Base-by-base conservation (phyloP, 1,140 invertebrate species). In the Steinernema khuongi region DNA sequence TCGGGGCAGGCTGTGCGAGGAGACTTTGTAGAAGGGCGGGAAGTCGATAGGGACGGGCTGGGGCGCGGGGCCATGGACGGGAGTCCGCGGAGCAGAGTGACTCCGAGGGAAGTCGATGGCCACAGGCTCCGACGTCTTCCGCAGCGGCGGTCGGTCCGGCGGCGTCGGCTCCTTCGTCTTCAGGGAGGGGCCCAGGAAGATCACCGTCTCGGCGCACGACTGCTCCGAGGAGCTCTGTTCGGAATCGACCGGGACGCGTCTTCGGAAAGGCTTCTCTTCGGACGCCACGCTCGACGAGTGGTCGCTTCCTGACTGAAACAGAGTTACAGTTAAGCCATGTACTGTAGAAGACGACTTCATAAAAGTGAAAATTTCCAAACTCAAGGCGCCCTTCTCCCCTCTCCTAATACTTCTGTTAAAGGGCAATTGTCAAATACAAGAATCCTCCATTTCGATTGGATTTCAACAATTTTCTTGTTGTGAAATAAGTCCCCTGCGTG, bases 191-290 rank as follows among this genome's bases (percentile, higher is more conserved):
- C 73, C 73, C 19, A 74, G 28, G 67, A 74, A 74, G 70, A 74
- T 74, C 17, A 73, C 73, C 1, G 73, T 74, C 43, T 74, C 73
- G 0, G 73, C 73, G 26, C 70, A 73, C 26, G 70, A 73, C 31
- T 74, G 73, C 36, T 74, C 73, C 0, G 73, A 74, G 11, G 28
- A 66, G 0, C 36, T 60, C 18, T 73, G 71, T n/a, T 74, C 73
- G 14, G 70, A 33, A 18, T 30, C 28, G 1, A 50, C 31, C n/a
- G 28, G 28, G n/a, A 19, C 31, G 1, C 36, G 11, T 0, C 31
- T 50, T 19, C 28, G 72, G 7, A 29, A 17, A 1, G 30, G 30
- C 11, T 29, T 71, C n/a, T 44, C 43, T 1, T 71, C 43, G 1
- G 26, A 33, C 1, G 30, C 33, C 14, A 33, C 28, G 11, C 33